phyloP scores from a whole-genome alignment of 2,888 invertebrate species.

The Aethes cnicana region DNA sequence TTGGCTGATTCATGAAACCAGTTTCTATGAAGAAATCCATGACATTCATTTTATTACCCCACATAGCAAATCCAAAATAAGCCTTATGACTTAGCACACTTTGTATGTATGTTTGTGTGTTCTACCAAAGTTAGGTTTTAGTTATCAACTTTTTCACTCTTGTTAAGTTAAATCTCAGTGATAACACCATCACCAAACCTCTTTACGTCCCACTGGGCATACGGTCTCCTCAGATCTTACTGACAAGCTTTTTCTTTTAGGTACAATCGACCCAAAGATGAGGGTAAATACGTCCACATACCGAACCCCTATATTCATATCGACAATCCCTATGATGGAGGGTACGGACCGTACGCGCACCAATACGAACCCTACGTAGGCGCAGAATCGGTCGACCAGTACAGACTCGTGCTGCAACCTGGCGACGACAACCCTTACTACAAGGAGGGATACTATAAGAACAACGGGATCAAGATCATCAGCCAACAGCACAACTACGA shows the following conservation, averaged over 20 bases:
- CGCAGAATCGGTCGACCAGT: slow-evolving; percentile 69
- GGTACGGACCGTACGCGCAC: slow-evolving; percentile 71
- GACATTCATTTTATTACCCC: too few relatives aligned
- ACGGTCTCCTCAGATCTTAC: too few relatives aligned
- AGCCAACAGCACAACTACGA: slow-evolving; percentile 74
- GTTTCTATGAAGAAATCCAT: too few relatives aligned
- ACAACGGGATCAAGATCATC: slow-evolving; percentile 78
- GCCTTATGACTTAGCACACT: too few relatives aligned
- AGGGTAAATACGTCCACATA: slow-evolving; percentile 79
- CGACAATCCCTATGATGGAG: slow-evolving; percentile 74
- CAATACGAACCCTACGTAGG: slow-evolving; percentile 75
- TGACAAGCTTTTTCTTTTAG: slow-evolving; percentile 42
- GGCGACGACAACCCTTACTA: slow-evolving; percentile 68
- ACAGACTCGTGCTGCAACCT: slow-evolving; percentile 59
- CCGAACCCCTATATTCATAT: slow-evolving; percentile 80
- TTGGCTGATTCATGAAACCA: too few relatives aligned
- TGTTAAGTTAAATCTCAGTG: too few relatives aligned
- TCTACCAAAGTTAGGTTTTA: too few relatives aligned
- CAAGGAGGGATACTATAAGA: slow-evolving; percentile 76
- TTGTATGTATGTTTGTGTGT: too few relatives aligned
- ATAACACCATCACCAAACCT: slow-evolving; percentile 27
- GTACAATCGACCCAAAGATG: slow-evolving; percentile 70
- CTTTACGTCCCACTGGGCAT: too few relatives aligned
- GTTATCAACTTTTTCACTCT: too few relatives aligned
- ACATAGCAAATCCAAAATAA: too few relatives aligned